These are phyloP conservation scores for Notarius lentiginosus DNA, from an alignment of 2,113 vertebrate genomes.

Conservation along the genomic window DNA sequence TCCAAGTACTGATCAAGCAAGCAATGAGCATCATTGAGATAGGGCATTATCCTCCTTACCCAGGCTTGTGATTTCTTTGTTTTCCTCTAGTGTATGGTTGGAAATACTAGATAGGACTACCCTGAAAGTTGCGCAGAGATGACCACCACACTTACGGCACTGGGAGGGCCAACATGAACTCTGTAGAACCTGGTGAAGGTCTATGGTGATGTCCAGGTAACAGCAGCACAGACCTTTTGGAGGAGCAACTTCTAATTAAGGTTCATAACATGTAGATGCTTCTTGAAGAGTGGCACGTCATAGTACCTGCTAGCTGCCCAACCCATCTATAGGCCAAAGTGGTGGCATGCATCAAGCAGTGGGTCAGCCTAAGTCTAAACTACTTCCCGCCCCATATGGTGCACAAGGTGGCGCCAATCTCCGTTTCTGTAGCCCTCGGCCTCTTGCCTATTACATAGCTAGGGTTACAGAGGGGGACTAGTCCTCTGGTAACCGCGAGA, in stretches of 20 bases:
- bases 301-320: neutral
- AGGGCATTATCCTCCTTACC: neutral
- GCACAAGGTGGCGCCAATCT: too few relatives aligned
- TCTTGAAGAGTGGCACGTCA: neutral
- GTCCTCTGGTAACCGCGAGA: too few relatives aligned
- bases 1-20: neutral
- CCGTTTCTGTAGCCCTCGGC: too few relatives aligned
- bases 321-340: neutral
- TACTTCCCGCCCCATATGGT: too few relatives aligned
- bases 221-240: neutral
- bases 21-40: neutral
- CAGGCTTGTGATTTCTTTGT: neutral
- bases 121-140: neutral
- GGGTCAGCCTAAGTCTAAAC: neutral
- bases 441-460: too few relatives aligned
- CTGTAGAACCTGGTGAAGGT: neutral
- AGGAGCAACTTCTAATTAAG: neutral
- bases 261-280: neutral
- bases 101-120: too few relatives aligned
- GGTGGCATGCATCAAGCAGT: neutral
- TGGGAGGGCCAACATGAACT: neutral
- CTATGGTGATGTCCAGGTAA: neutral
- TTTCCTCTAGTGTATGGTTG: neutral
- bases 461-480: too few relatives aligned
- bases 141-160: neutral